phyloP scores from a whole-genome alignment of 92 coral and sea anemone genomes.

The Nematostella vectensis region DNA sequence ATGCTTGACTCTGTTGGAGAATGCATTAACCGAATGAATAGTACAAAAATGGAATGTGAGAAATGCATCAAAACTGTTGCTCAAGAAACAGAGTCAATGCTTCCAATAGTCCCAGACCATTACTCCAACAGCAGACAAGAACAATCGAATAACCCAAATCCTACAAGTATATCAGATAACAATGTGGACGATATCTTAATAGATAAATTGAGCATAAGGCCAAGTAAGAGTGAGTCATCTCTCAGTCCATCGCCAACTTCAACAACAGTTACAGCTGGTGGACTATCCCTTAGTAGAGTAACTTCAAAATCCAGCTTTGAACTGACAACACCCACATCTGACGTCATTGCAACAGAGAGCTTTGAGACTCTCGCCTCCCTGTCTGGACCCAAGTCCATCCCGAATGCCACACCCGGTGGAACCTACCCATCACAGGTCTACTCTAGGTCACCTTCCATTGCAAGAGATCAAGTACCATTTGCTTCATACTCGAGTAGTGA shows the following conservation, averaged over 20 bases:
- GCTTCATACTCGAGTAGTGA: conserved; percentile 98
- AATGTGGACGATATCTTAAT: background rate
- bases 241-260: conserved; percentile 35
- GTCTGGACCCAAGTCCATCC: conserved; percentile 6
- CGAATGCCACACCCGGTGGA: conserved; percentile 5
- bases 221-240: conserved; percentile 74
- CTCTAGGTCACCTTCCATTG: conserved; percentile 56
- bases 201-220: conserved; percentile 37
- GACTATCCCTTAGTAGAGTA: conserved; percentile 23
- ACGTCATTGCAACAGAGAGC: conserved; percentile 10
- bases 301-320: conserved; percentile 64
- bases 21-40: conserved; percentile 76
- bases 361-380: conserved; percentile 14
- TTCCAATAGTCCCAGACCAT: conserved; percentile 44
- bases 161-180: background rate
- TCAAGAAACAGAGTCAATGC: conserved; percentile 12
- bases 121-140: conserved; percentile 1
- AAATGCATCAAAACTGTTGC: conserved; percentile 19
- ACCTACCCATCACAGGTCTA: conserved; percentile 42
- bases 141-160: conserved; percentile 3
- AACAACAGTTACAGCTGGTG: conserved; percentile 15
- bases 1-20: conserved; percentile 85
- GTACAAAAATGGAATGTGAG: conserved; percentile 66
- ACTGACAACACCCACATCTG: conserved; percentile 28
- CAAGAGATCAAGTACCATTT: conserved; percentile 59